Base-by-base conservation (phyloP, 30 jellyfish, hydroid and myxozoan genomes). In the Sanderia malayensis region DNA sequence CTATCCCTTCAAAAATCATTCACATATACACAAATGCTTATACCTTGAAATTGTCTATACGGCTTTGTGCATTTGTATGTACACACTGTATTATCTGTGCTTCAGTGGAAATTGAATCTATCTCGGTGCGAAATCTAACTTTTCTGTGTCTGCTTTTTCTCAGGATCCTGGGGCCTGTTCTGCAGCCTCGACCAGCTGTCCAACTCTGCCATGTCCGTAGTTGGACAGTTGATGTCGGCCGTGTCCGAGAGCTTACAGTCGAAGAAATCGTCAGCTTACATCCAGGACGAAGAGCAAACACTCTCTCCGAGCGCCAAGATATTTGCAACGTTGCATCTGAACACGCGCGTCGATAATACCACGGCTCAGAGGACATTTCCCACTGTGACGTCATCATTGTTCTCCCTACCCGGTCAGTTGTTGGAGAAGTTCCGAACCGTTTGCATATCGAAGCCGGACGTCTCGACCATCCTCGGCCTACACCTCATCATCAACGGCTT, bases 161-260 rank as follows among this genome's bases (percentile, higher is more conserved):
- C 41, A 82, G 94, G 94, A 15, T 70, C 81, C 11, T 82, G 94
- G 94, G 81, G 33, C 25, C 2, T 70, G 0, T 71, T 82, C 27
- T 82, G 55, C 20, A 37, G 61, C 33, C 1, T 82, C 58, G 68
- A 70, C 70, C 7, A 52, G n/a, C 67, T 82, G 18, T 33, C 83
- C 19, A 33, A 81, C 52, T 82, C 94, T 45, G 86, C 86, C 2
- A 34, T 82, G 81, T 82, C 94, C 1, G 77, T 82, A 11, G 27
- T 82, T 31, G 47, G 82, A 1, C 94, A 82, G 60, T 24, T 82
- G 70, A 62, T 70, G 53, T 17, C 82, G 4, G 65, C 27, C 24
- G 74, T 82, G 1, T 46, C 30, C 46, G 83, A 82, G 10, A 52
- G 84, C 7, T 18, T 82, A 29, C 41, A 61, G 28, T 81, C 94